Evolutionary conservation across 2,797 vertebrate species (phyloP), one percentile per base, ranked within the genome.

Genomic region (Gymnoscopelus microlampas): DNA sequence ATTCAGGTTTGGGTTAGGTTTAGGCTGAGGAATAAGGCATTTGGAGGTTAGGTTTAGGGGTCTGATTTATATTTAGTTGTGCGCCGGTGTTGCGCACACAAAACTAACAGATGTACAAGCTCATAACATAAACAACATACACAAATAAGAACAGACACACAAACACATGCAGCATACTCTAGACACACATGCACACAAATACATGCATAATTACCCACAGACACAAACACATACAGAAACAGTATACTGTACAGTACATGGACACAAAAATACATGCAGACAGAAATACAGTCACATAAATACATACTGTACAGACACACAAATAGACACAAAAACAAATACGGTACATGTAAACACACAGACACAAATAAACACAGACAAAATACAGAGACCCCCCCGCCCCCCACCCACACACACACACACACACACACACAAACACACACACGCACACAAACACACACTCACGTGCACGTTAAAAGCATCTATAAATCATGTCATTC

Each of bases 331-430:
- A 58, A 29, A 55, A 13, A 19, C 19, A 19, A 19, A 19, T 19
- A 19, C 19, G 19, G 19, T 19, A 19, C 70, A 80, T 71, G 49
- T 26, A 44, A 44, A n/a, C 14, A n/a, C 14, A 49, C 48, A 39
- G 32, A 56, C 53, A 53, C 57, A 53, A 50, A n/a, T 13, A 47
- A 24, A 47, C 14, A 24, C 15, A 58, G 66, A 65, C 58, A 35
- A 56, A 72, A 78, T 66, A 77, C 55, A 75, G 61, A 68, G 48
- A 78, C 71, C 70, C 63, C 23, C 26, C 47, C 87, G 80, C 60
- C 61, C 81, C 86, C 85, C 10, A 88, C 79, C 87, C 71, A 83
- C 70, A 57, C 67, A 47, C n/a, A 79, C 60, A 69, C 63, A 78
- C 53, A 69, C 48, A 71, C 77, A 72, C 60, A 19, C n/a, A 51